phyloP scores from a whole-genome alignment of 2,113 vertebrate species.

The Chitala chitala region DNA sequence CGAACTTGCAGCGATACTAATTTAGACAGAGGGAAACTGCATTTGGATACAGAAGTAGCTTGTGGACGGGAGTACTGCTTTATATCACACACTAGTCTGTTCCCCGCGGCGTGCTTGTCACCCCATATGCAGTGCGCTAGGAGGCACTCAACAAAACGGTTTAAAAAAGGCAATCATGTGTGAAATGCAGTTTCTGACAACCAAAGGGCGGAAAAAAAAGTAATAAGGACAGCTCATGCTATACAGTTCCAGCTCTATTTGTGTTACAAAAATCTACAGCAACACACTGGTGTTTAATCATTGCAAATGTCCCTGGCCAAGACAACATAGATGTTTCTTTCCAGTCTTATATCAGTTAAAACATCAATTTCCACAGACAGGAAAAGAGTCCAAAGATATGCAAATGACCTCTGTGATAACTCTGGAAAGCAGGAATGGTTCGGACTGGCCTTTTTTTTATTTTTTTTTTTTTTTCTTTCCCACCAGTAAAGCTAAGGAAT shows the following conservation, averaged over 20 bases:
- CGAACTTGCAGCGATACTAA: neutral
- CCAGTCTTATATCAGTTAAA: neutral
- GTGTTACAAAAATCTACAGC: slow-evolving; percentile 13
- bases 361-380: neutral
- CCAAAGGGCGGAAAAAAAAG: slow-evolving; percentile 41
- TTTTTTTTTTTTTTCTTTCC: too few relatives aligned
- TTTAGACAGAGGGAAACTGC: neutral
- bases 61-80: neutral
- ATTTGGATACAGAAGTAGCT: neutral
- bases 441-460: too few relatives aligned
- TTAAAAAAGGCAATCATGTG: slow-evolving; percentile 61
- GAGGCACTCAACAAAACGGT: slow-evolving; percentile 41
- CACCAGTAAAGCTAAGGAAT: too few relatives aligned
- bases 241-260: slow-evolving; percentile 1
- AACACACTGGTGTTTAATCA: slow-evolving; percentile 4
- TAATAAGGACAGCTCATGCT: neutral
- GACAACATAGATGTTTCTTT: neutral
- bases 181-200: slow-evolving; percentile 68
- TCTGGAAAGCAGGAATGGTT: too few relatives aligned
- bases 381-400: neutral
- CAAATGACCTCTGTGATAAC: too few relatives aligned
- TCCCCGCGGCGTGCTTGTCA: slow-evolving; percentile 1
- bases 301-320: neutral
- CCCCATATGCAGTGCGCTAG: neutral
- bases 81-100: slow-evolving; percentile 3